Base-by-base conservation (phyloP, 1,140 invertebrate species). In the Eufriesea mexicana region DNA sequence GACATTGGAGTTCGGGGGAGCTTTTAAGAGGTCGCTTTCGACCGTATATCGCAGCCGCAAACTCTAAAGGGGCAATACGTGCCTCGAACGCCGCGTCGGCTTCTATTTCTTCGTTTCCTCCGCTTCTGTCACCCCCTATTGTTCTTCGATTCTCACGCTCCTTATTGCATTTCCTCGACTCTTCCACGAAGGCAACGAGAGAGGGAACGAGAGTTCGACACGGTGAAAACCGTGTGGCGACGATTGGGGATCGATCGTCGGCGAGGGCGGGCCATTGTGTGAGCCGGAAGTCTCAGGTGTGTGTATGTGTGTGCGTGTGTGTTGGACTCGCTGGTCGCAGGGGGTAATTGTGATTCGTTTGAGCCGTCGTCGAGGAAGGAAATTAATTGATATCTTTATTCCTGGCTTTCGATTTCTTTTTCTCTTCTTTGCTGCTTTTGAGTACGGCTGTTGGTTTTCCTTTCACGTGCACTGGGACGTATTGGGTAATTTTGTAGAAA, bases 1-100 rank as follows among this genome's bases (percentile, higher is more conserved):
- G 78, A 5, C 10, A 16, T 16, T 10, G 47, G 47, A 75, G 72
- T 23, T 35, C 1, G 35, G 67, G 80, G 68, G 68, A 79, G 86
- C 86, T 89, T 91, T 91, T 83, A 87, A 90, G 85, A 76, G 89
- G 79, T 72, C 83, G 83, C 20, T 66, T 45, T 66, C 20, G 55
- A 82, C 45, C 74, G 85, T 89, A 62, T 86, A 89, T 74, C 73
- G 67, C 74, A 45, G 51, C 84, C 79, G 67, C 75, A 86, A 84
- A 89, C 78, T 72, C 70, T 86, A 78, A 74, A 79, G 79, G 83
- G 81, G 78, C 83, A 79, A 84, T 89, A 89, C 88, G 88, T 89
- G 87, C 87, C 87, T 71, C 57, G 75, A 78, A 66, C 74, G 25
- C 14, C 54, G 28, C n/a, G 71, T 75, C 45, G 47, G 64, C 73